Base-by-base conservation (phyloP, 2,113 vertebrate species). In the Pavo muticus region DNA sequence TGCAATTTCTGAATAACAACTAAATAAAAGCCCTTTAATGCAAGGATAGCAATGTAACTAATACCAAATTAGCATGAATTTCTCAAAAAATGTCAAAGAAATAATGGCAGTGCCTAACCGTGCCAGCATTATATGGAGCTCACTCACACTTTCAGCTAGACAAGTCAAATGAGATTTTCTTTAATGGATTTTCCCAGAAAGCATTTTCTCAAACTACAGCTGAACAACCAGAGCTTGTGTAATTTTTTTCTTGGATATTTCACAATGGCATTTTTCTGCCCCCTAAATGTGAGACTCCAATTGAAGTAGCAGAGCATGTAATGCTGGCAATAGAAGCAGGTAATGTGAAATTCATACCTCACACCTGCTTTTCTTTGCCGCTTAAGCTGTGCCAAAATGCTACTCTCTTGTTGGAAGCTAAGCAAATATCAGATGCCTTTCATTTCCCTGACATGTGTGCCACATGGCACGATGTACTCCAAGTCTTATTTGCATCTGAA, bases 271-370 rank as follows among this genome's bases (percentile, higher is more conserved):
- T 84, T 84, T 94, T 84, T 82, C 4, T 6, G n/a, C 39, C 39
- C 79, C 63, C 52, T 84, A 64, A 88, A 91, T 69, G 16, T 76
- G 78, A 92, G 42, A 89, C 70, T 91, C 40, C 84, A 87, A 3
- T 77, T 79, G 35, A 69, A 92, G 74, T 82, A 92, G 40, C 70
- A 88, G 61, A 87, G 56, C 60, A 30, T 90, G 79, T 60, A 70
- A 88, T 90, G 68, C 25, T 95, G 92, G 95, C 95, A 86, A 63
- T 74, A 70, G 64, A 80, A 94, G 90, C 68, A 95, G 92, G 88
- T 96, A 96, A 88, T 90, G 45, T 84, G 94, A 95, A 93, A 96
- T 93, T 94, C 90, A 81, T 90, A 80, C 83, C 92, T 88, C 91
- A 59, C 83, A 96, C 83, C 88, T 96, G 95, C 69, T 93, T 84